Base-by-base conservation (phyloP, 2,797 vertebrate genomes). In the Sparus aurata region DNA sequence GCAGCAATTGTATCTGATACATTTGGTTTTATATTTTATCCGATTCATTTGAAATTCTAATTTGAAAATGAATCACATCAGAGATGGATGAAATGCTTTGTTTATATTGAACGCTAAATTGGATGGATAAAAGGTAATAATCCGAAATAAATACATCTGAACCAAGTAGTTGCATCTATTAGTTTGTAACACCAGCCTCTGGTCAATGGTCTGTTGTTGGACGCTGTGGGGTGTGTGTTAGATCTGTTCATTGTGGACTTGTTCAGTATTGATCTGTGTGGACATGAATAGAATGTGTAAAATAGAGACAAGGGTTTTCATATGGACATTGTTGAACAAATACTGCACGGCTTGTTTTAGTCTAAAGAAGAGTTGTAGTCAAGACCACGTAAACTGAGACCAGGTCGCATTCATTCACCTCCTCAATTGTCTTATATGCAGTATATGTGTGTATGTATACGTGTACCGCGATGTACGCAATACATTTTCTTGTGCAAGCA, bases 201-300 rank as follows among this genome's bases (percentile, higher is more conserved):
- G 62, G 60, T 83, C 80, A 80, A 79, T 85, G 55, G 38, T 20
- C 75, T 83, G 87, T 77, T 89, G 75, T 89, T 65, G 11, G 68
- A 75, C 72, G 34, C 71, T 22, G 58, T 54, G 70, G 63, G 38
- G 25, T 79, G 77, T 50, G 18, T 61, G 57, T 81, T 66, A 45
- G 45, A 81, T 75, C 64, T 20, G 57, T 57, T 79, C 55, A 59
- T 38, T 78, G 71, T 78, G 74, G 49, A 82, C 81, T 81, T 79
- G 82, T 87, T 87, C 71, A 59, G 13, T 63, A 91, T 88, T 76
- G 88, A 91, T 83, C 75, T 49, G 53, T 65, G 75, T 84, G 73
- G 47, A 68, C 73, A 82, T 77, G 63, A 89, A 85, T 57, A 73
- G 64, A 34, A 63, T 18, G 3, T 50, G 68, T 66, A 9, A 75